Percentiles rank a stretch among this genome's conserved stretches.
These are phyloP conservation scores for Psilopsiagon aurifrons DNA, from an alignment of 2,113 vertebrate species.

Conservation along the genomic window DNA sequence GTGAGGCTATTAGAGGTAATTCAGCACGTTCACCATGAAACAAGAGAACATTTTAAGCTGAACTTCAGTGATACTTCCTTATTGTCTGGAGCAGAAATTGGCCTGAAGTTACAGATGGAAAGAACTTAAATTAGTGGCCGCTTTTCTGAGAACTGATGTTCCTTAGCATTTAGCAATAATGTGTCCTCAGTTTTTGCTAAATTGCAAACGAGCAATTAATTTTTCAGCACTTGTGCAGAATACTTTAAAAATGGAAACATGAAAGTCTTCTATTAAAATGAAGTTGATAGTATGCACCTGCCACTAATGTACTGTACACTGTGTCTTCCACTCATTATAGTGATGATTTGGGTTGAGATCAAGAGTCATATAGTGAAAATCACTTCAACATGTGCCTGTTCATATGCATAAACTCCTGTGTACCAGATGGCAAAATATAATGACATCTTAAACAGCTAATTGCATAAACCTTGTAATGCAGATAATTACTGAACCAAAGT, in stretches of 20 bases:
- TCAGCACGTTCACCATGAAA: not conserved
- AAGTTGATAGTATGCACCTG: constrained; percentile 81
- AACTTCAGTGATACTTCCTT: not conserved
- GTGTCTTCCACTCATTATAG: constrained; percentile 81
- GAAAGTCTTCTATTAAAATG: constrained; percentile 79
- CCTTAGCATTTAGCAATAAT: constrained; percentile 67
- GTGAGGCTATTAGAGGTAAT: not conserved
- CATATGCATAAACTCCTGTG: constrained; percentile 84
- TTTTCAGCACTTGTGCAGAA: constrained; percentile 75
- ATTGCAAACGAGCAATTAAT: constrained; percentile 78
- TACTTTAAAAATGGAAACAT: constrained; percentile 81
- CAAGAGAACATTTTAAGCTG: not conserved
- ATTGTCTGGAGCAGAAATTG: constrained; percentile 30
- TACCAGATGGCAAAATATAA: constrained; percentile 87
- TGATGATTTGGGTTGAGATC: constrained; percentile 82
- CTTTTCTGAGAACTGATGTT: constrained; percentile 60
- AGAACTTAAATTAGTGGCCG: constrained; percentile 46
- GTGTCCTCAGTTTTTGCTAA: constrained; percentile 70
- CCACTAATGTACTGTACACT: constrained; percentile 77
- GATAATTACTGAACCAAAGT: constrained; percentile 84
- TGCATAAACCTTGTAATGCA: constrained; percentile 85
- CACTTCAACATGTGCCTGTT: constrained; percentile 81
- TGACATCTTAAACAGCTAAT: constrained; percentile 86
- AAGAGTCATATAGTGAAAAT: constrained; percentile 82
- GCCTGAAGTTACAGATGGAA: constrained; percentile 40